Base-by-base conservation (phyloP, 2,888 invertebrate genomes). In the Drosophila limbata region DNA sequence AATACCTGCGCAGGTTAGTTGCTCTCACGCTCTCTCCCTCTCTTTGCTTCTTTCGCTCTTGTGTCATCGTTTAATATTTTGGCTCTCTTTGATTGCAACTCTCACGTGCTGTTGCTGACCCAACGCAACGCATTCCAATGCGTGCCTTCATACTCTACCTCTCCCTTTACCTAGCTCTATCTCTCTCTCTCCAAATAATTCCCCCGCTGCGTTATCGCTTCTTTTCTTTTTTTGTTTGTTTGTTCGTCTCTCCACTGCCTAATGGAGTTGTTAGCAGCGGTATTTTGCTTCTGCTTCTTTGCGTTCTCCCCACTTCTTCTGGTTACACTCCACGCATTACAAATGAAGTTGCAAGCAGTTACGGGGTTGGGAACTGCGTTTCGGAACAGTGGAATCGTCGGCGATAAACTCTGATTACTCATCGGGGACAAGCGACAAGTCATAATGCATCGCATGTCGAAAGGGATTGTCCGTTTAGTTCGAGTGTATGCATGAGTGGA, bases 1-100 rank as follows among this genome's bases (percentile, higher is more conserved):
- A 76, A 73, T 77, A 88, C 90, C 90, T 82, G 85, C 83, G 67
- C 90, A 90, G 89, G 90, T 89, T 55, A 84, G 88, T 86, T 40
- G 19, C 67, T 69, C 65, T 56, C 69, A 47, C 56, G 11, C 59
- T 51, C 53, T n/a, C 42, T 55, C 59, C 37, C 62, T 35, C 48
- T 60, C 40, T 60, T 28, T 35, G 50, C 61, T 17, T 61, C 47
- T 44, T 52, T 53, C 40, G 67, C 52, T 60, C 35, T 56, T 35
- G 19, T 42, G 21, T 45, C 25, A 35, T 28, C 28, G 21, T 25
- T 25, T 6, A 25, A 25, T 1, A n/a, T 3, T 17, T 17, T 17
- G 4, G 44, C 69, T 64, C 69, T 56, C 72, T 65, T 50, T 21
- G 59, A 33, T 19, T 21, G 31, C 50, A 21, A 31, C 70, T 55